Evolutionary conservation across 2,797 vertebrate genomes (phyloP), one percentile per base, ranked within the genome.

Genomic region (Anguilla pacifica): DNA sequence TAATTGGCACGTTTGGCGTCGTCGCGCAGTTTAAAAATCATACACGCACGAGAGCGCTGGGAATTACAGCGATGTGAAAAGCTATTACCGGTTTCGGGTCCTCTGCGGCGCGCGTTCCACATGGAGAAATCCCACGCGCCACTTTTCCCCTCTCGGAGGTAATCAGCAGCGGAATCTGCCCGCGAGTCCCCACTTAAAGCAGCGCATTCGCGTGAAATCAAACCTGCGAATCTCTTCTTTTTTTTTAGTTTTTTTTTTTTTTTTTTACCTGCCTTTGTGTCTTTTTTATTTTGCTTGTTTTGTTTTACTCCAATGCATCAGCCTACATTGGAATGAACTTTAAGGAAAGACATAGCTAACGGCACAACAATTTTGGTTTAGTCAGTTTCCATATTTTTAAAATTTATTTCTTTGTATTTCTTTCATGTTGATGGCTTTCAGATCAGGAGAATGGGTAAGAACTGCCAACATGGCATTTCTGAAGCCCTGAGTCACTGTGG

Each of bases 131-230:
- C 31, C 31, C 59, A 6, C 84, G 51, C 61, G 57, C 17, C 19
- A 7, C 84, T 28, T 46, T 22, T 17, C 6, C 7, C 51, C 49
- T 28, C 53, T 53, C 39, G 0, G 39, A 9, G 74, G n/a, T 88
- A 83, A 88, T 86, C 88, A 82, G 74, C 57, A 46, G 46, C 88
- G 70, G 88, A 72, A 79, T n/a, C 61, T 22, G 11, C 61, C 51
- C 19, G 53, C 46, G 25, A 59, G 70, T 7, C 61, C 59, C 55
- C 81, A 31, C 64, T 87, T 67, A 61, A 53, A 83, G 81, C 43
- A 28, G 49, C 49, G 49, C 7, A 5, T 51, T 55, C 53, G 9
- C 13, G 53, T 64, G 25, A 64, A 64, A 6, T 64, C 61, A 64
- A 64, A 25, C 4, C 61, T 64, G 25, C 25, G 3, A 25, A 25